Conservation (phyloP, 2,113 vertebrate genomes). For the Condylura cristata region DNA sequence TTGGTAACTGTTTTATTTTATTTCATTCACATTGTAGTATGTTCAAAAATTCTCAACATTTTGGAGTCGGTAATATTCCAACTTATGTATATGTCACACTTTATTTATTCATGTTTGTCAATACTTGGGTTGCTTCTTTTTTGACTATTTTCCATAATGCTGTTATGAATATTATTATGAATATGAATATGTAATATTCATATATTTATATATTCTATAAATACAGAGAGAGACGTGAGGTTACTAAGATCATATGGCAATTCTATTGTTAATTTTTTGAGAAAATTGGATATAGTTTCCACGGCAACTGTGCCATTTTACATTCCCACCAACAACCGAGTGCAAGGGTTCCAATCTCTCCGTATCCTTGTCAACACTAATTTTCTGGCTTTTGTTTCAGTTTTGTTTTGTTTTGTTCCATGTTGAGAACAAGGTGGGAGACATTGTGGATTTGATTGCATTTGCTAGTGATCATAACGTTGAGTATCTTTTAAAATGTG, state of each 20-base stretch:
- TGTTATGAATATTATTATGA: background rate
- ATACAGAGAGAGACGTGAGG: background rate
- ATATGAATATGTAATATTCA: too few relatives aligned
- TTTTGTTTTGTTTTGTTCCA: too few relatives aligned
- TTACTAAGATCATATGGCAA: background rate
- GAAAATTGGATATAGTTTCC: background rate
- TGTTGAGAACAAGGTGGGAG: background rate
- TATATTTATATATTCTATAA: too few relatives aligned
- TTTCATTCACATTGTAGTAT: background rate
- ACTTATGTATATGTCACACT: background rate
- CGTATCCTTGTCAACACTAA: background rate
- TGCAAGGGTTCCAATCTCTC: background rate
- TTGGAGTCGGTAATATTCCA: background rate
- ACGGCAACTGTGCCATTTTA: background rate
- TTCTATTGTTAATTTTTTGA: background rate
- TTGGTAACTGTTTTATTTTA: background rate
- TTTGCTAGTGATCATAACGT: background rate
- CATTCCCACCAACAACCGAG: background rate
- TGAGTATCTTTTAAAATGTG: background rate
- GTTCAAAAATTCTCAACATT: background rate
- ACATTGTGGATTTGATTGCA: background rate
- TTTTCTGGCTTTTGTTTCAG: background rate
- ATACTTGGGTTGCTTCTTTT: background rate
- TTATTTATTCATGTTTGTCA: background rate
- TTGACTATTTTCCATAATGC: background rate